Conservation (phyloP, 2,797 vertebrate species). For the Synaphobranchus kaupii region DNA sequence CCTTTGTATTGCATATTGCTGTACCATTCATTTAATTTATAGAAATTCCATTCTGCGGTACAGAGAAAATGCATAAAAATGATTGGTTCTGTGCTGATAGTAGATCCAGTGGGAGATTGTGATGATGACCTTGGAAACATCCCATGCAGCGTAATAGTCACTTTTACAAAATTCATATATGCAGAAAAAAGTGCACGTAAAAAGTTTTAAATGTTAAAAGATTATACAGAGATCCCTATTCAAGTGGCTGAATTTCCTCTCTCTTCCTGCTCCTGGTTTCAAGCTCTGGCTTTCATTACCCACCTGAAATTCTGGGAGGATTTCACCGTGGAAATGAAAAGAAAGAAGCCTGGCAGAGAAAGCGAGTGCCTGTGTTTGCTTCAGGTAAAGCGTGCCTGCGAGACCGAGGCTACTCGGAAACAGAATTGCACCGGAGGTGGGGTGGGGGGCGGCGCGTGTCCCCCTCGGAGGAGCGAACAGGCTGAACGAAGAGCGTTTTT, state of each 20-base stretch:
- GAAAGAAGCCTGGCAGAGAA: slow-evolving; percentile 14
- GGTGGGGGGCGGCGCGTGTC: not conserved
- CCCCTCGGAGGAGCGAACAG: slow-evolving; percentile 16
- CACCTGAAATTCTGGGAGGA: slow-evolving; percentile 17
- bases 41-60: not conserved
- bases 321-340: not conserved
- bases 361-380: slow-evolving; percentile 30
- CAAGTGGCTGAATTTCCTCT: not conserved
- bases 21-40: not conserved
- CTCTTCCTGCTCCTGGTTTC: not conserved
- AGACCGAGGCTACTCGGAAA: not conserved
- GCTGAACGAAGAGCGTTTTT: slow-evolving; percentile 32
- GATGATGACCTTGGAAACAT: slow-evolving; percentile 6
- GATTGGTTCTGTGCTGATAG: too few relatives aligned
- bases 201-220: not conserved
- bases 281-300: not conserved
- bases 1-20: not conserved
- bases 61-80: not conserved
- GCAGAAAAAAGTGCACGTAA: not conserved
- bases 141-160: not conserved
- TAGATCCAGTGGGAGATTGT: not conserved
- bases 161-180: not conserved
- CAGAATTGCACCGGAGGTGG: not conserved
- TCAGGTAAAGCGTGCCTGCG: not conserved
- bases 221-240: not conserved